A percentile compares a stretch with the other conserved stretches of the same genome.
Conservation (phyloP, 2,888 invertebrate genomes). For the Macropis europaea region DNA sequence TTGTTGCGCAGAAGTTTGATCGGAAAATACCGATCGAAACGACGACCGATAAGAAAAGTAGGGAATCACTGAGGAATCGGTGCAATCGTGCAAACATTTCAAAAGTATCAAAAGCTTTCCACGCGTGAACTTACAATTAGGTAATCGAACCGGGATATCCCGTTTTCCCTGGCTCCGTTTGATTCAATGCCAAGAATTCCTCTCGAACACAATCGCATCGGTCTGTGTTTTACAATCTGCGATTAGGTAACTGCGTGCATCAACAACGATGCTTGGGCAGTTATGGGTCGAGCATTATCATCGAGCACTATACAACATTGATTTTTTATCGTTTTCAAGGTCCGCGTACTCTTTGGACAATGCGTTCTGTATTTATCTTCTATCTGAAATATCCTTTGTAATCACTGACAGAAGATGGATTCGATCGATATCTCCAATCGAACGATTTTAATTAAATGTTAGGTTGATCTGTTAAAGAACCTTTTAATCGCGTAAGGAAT, state of each 20-base stretch:
- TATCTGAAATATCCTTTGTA: neutral
- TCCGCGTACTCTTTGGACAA: too few relatives aligned
- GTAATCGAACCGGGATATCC: conserved; percentile 42
- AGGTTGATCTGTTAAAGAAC: too few relatives aligned
- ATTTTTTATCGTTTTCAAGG: neutral
- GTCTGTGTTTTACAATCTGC: conserved; percentile 2
- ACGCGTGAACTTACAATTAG: conserved; percentile 7
- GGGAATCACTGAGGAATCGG: conserved; percentile 17
- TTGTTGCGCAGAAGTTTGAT: neutral
- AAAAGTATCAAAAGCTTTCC: neutral
- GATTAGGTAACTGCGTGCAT: conserved; percentile 37
- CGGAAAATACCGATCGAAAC: neutral
- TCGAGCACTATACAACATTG: neutral
- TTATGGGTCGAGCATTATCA: conserved; percentile 12
- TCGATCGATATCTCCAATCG: too few relatives aligned
- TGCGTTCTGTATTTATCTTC: neutral
- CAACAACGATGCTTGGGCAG: neutral
- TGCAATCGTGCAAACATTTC: conserved; percentile 8
- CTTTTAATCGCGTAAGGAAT: too few relatives aligned
- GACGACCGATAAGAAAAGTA: conserved; percentile 6
- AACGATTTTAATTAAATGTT: too few relatives aligned
- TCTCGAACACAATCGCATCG: conserved; percentile 2
- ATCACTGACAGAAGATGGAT: too few relatives aligned
- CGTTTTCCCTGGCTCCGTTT: conserved; percentile 36
- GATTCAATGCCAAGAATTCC: conserved; percentile 50